These are phyloP conservation scores for Drosophila ohnishii DNA, from an alignment of 1,140 invertebrate species.

Conservation along the genomic window DNA sequence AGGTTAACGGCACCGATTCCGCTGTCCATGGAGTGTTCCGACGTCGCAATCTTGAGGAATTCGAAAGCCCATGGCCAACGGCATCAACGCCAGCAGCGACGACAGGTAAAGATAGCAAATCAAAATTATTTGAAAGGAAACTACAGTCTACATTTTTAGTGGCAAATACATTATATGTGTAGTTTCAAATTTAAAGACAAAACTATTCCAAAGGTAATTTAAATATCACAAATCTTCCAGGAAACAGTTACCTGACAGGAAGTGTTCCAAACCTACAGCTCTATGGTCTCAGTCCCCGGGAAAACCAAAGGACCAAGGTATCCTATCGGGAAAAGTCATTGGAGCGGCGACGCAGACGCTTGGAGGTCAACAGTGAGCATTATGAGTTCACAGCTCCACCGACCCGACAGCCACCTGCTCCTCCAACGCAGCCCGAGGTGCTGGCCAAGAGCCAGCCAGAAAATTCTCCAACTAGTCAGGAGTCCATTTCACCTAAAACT, in stretches of 20 bases:
- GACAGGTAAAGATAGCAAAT: constrained; percentile 50
- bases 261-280: constrained; percentile 62
- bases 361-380: constrained; percentile 54
- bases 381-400: constrained; percentile 60
- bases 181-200: background rate
- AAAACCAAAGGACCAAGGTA: constrained; percentile 22
- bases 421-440: constrained; percentile 27
- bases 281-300: constrained; percentile 17
- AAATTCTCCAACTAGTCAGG: background rate
- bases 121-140: constrained; percentile 25
- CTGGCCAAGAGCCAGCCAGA: background rate
- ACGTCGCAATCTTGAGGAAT: constrained; percentile 72
- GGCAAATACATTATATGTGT: background rate
- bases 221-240: constrained; percentile 13
- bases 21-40: constrained; percentile 78
- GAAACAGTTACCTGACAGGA: constrained; percentile 46
- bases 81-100: constrained; percentile 24
- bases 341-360: constrained; percentile 25
- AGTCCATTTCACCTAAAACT: background rate
- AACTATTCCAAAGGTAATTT: background rate
- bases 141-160: background rate
- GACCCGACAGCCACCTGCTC: constrained; percentile 62
- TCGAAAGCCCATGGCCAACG: constrained; percentile 65
- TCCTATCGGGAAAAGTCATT: constrained; percentile 19
- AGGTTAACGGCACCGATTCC: constrained; percentile 72